Base-by-base conservation (phyloP, 1,140 invertebrate species). In the Pseudoatta argentina region DNA sequence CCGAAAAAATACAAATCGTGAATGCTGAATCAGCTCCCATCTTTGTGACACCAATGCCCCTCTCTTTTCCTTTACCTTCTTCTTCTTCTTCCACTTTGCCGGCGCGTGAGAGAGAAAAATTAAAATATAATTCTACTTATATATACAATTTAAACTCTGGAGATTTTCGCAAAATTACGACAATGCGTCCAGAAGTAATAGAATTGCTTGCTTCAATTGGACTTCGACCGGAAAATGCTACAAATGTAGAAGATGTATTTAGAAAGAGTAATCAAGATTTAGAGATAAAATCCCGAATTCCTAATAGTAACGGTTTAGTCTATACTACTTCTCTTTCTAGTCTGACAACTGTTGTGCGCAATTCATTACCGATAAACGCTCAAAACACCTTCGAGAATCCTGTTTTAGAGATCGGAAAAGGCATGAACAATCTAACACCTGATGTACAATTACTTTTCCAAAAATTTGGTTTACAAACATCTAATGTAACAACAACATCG, bases 131-230 rank as follows among this genome's bases (percentile, higher is more conserved):
- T 51, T 91, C 91, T 0, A 89, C 91, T 10, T 92, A 39, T 39
- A 39, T 39, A 39, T 39, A 90, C 14, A 78, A 73, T 0, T 14
- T 83, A 10, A 87, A 90, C 4, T 86, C 86, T 10, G 82, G 85
- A 8, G 91, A 79, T 66, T 92, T 92, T 34, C 90, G 87, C 16
- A 88, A 88, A 85, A 85, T 88, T 0, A 82, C 89, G 1, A 91
- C 91, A 0, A 94, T 95, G 69, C 94, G 94, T 30, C 88, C 93
- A 30, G 93, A 95, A 39, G 92, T 95, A 2, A 92, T 94, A 86
- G 92, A 95, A 10, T 86, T 96, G 3, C 78, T 96, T 3, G 93
- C 94, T 8, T 94, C 94, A 0, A 93, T 96, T 12, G 95, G 95
- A 2, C 83, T 96, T 1, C 85, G 87, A 3, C 90, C 91, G 2